phyloP scores from a whole-genome alignment of 2,888 invertebrate genomes.

The Agrypnus murinus region DNA sequence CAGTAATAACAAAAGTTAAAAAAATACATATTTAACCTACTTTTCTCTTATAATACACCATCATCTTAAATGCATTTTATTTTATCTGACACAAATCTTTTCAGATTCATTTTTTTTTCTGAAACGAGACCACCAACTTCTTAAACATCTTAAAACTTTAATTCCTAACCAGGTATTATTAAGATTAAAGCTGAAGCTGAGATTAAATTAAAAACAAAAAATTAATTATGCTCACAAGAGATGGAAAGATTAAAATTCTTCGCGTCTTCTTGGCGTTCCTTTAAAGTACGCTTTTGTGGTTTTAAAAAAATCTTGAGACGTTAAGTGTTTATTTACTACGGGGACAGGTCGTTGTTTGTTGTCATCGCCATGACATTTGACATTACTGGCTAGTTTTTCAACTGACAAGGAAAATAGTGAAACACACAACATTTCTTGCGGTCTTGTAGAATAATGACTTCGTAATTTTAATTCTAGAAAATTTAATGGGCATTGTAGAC shows the following conservation, averaged over 20 bases:
- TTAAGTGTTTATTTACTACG: too few relatives aligned
- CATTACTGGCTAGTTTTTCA: conserved; percentile 11
- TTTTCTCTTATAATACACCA: neutral
- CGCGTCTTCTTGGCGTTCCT: neutral
- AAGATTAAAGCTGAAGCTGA: too few relatives aligned
- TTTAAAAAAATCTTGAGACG: too few relatives aligned
- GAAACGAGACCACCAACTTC: too few relatives aligned
- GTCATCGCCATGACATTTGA: conserved; percentile 18
- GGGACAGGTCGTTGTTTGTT: too few relatives aligned
- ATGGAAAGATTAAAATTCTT: neutral
- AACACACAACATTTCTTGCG: conserved; percentile 1
- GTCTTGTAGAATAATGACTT: neutral
- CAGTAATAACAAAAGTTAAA: neutral
- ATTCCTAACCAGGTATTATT: too few relatives aligned
- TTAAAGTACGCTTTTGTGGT: neutral
- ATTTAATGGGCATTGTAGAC: neutral
- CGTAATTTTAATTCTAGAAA: conserved; percentile 1
- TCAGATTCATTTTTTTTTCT: neutral
- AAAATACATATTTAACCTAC: conserved; percentile 10
- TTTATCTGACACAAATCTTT: conserved; percentile 3
- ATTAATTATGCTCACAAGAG: conserved; percentile 5
- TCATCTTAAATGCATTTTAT: neutral
- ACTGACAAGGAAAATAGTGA: conserved; percentile 4
- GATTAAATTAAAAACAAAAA: neutral
- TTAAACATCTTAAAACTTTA: too few relatives aligned